These are phyloP conservation scores for Pipra filicauda DNA, from an alignment of 2,113 vertebrate genomes.

Conservation along the genomic window DNA sequence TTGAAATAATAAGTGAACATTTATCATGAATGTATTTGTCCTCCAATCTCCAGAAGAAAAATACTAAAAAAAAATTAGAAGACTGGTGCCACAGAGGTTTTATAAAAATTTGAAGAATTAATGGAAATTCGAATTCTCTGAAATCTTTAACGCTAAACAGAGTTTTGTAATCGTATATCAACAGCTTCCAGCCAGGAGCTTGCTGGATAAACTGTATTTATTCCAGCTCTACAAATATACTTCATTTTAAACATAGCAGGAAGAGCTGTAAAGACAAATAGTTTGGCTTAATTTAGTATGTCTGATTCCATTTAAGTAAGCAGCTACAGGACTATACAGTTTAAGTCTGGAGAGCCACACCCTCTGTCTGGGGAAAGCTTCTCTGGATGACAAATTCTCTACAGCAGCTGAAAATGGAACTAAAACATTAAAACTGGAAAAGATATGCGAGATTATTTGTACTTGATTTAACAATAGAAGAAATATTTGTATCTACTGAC, in stretches of 20 bases:
- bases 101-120: background rate
- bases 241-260: background rate
- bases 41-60: background rate
- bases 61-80: background rate
- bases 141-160: background rate
- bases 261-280: background rate
- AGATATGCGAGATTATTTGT: background rate
- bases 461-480: background rate
- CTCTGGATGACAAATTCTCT: background rate
- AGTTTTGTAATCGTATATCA: background rate
- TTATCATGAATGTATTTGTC: background rate
- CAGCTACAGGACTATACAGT: background rate
- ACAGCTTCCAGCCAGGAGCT: background rate
- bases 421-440: background rate
- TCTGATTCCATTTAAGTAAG: background rate
- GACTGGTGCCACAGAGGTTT: background rate
- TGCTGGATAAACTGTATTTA: background rate
- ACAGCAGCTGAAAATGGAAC: background rate
- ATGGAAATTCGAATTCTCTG: background rate
- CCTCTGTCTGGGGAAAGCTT: background rate
- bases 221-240: background rate
- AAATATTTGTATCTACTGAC: background rate
- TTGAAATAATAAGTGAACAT: rapidly evolving
- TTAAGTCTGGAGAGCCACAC: background rate
- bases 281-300: background rate